phyloP scores from a whole-genome alignment of 2,113 vertebrate genomes.

The Xiphophorus maculatus region DNA sequence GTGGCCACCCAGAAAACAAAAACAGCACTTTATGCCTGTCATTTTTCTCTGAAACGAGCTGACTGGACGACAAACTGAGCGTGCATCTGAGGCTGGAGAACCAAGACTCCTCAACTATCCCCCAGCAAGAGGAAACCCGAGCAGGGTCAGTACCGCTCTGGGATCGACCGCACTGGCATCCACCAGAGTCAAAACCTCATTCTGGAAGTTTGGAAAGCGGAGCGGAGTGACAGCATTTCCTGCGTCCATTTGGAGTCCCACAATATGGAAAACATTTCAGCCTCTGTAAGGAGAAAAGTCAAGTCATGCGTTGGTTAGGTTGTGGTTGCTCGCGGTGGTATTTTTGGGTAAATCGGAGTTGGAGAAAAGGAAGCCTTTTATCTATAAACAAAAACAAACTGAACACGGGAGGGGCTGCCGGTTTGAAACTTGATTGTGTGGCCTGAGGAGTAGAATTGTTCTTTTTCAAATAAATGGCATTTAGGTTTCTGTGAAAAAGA shows the following conservation, averaged over 20 bases:
- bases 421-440: conserved; percentile 55
- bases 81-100: conserved; percentile 28
- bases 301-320: conserved; percentile 27
- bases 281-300: conserved; percentile 59
- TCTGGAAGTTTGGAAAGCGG: conserved; percentile 70
- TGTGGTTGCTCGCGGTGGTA: conserved; percentile 32
- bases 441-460: conserved; percentile 32
- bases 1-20: conserved; percentile 7
- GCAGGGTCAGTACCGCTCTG: conserved; percentile 59
- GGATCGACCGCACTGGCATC: conserved; percentile 72
- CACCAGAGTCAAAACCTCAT: conserved; percentile 59
- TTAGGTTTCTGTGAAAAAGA: conserved; percentile 23
- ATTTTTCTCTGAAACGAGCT: conserved; percentile 33
- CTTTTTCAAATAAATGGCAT: conserved; percentile 41
- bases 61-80: conserved; percentile 14
- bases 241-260: conserved; percentile 72
- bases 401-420: conserved; percentile 48
- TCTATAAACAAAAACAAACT: conserved; percentile 64
- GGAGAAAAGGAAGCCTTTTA: conserved; percentile 63
- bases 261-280: conserved; percentile 79
- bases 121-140: conserved; percentile 65
- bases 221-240: conserved; percentile 76
- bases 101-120: conserved; percentile 31
- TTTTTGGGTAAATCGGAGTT: conserved; percentile 53
- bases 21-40: neutral